These are phyloP conservation scores for Acrobasis repandana DNA, from an alignment of 2,888 invertebrate species.

Conservation along the genomic window DNA sequence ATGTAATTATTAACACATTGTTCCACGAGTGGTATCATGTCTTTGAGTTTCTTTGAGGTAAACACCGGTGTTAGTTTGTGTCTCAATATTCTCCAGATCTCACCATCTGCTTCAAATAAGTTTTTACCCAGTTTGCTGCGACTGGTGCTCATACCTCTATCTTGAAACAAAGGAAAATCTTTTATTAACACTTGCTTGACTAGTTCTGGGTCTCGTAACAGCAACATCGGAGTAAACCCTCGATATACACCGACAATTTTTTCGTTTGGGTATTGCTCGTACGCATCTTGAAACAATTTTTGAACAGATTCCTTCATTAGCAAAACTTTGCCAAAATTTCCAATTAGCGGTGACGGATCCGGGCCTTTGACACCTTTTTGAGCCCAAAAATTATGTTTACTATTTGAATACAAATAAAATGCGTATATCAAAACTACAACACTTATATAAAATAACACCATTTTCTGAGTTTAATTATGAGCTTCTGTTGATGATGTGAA, in stretches of 20 bases:
- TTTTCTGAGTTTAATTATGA: conserved; percentile 11
- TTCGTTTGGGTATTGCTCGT: conserved; percentile 40
- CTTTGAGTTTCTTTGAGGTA: conserved; percentile 45
- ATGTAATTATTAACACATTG: conserved; percentile 41
- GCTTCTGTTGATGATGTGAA: not conserved
- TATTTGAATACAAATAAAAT: conserved; percentile 28
- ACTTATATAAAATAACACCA: conserved; percentile 26
- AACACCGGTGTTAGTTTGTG: conserved; percentile 50
- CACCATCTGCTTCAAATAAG: conserved; percentile 46
- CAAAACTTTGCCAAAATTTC: conserved; percentile 38
- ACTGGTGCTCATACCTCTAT: conserved; percentile 40
- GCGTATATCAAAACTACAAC: conserved; percentile 18
- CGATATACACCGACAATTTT: conserved; percentile 46
- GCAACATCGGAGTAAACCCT: conserved; percentile 37
- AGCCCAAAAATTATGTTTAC: conserved; percentile 36
- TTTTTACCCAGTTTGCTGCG: conserved; percentile 41
- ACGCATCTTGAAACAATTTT: conserved; percentile 19
- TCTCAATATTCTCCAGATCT: conserved; percentile 49
- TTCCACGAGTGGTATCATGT: conserved; percentile 49
- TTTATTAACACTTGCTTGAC: conserved; percentile 42
- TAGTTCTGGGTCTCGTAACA: conserved; percentile 45
- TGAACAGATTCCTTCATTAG: conserved; percentile 17
- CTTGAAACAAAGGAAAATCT: conserved; percentile 45
- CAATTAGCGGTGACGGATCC: conserved; percentile 33
- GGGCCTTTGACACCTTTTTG: conserved; percentile 37